Base-by-base conservation (phyloP, 2,113 vertebrate genomes). In the Macroglossus sobrinus region DNA sequence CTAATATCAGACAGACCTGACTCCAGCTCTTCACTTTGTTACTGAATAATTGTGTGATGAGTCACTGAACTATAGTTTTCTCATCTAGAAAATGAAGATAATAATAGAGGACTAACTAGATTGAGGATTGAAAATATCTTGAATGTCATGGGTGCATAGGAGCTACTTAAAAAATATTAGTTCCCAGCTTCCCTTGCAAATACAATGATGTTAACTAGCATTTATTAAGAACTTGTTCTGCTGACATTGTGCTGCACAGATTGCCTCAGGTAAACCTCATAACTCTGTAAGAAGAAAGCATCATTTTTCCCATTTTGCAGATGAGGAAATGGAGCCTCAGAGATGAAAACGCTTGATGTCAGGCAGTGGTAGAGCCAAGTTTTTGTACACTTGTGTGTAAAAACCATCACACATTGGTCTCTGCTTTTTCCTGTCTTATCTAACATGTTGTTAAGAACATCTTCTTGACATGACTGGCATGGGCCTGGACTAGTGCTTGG, bases 221-320 rank as follows among this genome's bases (percentile, higher is more conserved):
- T 14, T 68, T 45, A 9, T 2, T 33, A 53, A 18, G 59, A 35
- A 33, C 55, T 45, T 66, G 61, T 5, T 33, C 16, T 40, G 21
- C 53, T 2, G 63, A 16, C 35, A 0, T 7, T 3, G 16, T 4
- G 57, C 45, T 24, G 4, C 63, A 18, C 0, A 0, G 19, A 26
- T 16, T 11, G 18, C 38, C 64, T 64, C 50, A 1, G 1, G 3
- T 13, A 7, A 28, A 57, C 71, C 40, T 78, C 63, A 55, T 26
- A 24, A 47, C 22, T 74, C 79, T 50, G 10, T 35, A 22, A 50
- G 30, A 79, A 93, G 82, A 66, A 19, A 12, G 2, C 19, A 11
- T 82, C 57, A 19, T 24, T 33, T n/a, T 88, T 57, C 80, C 85
- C 64, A 57, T 40, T 95, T 89, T 92, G 68, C 80, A 87, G 63